Base-by-base conservation (phyloP, 53 echinoderm and acorn worm genomes). In the Crossaster papposus region DNA sequence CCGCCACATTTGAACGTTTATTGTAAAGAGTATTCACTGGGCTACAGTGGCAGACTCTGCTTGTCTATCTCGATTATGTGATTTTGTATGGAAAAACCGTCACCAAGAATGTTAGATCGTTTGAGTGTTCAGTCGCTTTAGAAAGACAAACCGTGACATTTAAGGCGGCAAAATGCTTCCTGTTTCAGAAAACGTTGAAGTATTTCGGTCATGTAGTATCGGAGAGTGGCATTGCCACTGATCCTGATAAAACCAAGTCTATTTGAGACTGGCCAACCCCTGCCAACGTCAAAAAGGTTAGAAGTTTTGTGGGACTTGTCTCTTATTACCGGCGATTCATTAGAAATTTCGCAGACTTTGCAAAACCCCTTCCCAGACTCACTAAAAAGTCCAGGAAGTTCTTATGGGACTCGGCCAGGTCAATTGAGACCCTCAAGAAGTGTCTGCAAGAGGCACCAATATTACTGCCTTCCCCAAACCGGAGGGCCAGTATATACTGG, bases 1-100 rank as follows among this genome's bases (percentile, higher is more conserved):
- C n/a, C n/a, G n/a, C n/a, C n/a, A 90, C 93, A 7, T 93, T 91
- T 31, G 87, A 91, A 55, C 17, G 13, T n/a, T 30, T 93, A 28
- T 88, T 93, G 89, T 91, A 94, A 37, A 70, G 83, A 50, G 85
- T 94, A 5, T 51, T 94, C 12, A n/a, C n/a, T n/a, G n/a, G n/a
- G n/a, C n/a, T n/a, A n/a, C n/a, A n/a, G n/a, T n/a, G n/a, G n/a
- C n/a, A n/a, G n/a, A n/a, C n/a, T n/a, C n/a, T n/a, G n/a, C n/a
- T n/a, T n/a, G n/a, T n/a, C n/a, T n/a, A n/a, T 36, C 73, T 90
- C 0, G 82, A 90, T 54, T 81, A 90, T 72, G 85, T 64, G 20
- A 78, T 88, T 13, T 22, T 88, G 23, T 88, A 62, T 51, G 77
- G 77, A 9, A 77, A 73, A 35, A 50, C 85, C 8, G 53, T 85